Evolutionary conservation across 2,113 vertebrate genomes (phyloP), one percentile per base, ranked within the genome.

Genomic region (Uria aalge): DNA sequence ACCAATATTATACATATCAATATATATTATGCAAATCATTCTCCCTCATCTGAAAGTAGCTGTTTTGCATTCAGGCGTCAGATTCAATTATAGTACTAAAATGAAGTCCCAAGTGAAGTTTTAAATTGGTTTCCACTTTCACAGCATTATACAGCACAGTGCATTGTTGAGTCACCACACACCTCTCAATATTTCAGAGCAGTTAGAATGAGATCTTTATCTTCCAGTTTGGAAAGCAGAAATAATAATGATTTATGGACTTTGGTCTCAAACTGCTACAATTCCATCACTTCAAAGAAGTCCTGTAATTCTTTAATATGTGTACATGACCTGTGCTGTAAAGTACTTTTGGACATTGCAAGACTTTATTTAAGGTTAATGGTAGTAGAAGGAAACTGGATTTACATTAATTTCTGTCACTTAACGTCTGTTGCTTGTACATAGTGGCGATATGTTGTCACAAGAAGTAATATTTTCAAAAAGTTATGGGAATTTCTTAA

Each of bases 51-150:
- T 47, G 53, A 63, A 88, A 63, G 59, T 74, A 53, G 8, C 18
- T 92, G 11, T 50, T 97, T 93, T 88, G 50, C 85, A 68, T 95
- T 96, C 88, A 75, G 62, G 60, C 38, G 73, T 85, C 68, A 76
- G 50, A 88, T 94, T 94, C 48, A 95, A 92, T 96, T 96, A 82
- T 3, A 48, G 26, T 60, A 56, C 66, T 68, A 71, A 63, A 91
- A 86, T 88, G 45, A 94, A 94, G 27, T 91, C 84, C 68, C 41
- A 69, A 73, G 56, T 55, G 82, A 94, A 86, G 30, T 78, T 56
- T 85, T 78, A 92, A 89, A 86, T 75, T 3, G 12, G 66, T 90
- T 71, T 95, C 69, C 53, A 4, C n/a, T 91, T 87, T 71, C 84
- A 60, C 60, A 57, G 48, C 12, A 64, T 12, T 26, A 5, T 57